These are phyloP conservation scores for Calameuta filiformis DNA, from an alignment of 2,888 invertebrate genomes.

Conservation along the genomic window DNA sequence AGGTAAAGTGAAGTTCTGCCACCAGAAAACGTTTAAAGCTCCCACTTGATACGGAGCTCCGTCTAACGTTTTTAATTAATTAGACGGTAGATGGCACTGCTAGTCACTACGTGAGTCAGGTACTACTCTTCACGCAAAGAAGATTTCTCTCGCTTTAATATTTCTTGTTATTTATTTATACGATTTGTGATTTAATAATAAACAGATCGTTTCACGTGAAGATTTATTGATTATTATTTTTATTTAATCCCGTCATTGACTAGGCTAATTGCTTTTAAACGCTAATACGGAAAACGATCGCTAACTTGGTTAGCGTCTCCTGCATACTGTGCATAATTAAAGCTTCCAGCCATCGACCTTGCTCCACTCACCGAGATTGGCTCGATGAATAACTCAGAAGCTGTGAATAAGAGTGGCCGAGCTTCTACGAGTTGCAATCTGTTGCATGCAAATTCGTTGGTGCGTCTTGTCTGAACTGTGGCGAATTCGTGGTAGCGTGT, in stretches of 20 bases:
- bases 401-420: conserved; percentile 16
- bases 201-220: neutral
- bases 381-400: conserved; percentile 54
- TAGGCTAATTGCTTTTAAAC: neutral
- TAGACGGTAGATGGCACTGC: neutral
- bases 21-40: conserved; percentile 1
- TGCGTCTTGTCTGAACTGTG: neutral
- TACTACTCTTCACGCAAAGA: neutral
- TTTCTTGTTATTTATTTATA: no score
- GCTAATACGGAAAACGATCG: neutral
- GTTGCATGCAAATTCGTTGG: conserved; percentile 33
- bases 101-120: neutral
- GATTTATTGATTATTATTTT: neutral
- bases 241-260: neutral
- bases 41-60: neutral
- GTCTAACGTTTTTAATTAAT: conserved; percentile 4
- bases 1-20: conserved; percentile 1
- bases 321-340: conserved; percentile 54
- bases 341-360: conserved; percentile 54
- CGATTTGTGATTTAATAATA: neutral
- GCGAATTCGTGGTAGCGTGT: neutral
- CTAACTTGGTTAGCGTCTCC: neutral
- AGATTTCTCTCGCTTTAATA: neutral
- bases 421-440: conserved; percentile 35
- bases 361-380: conserved; percentile 64